Evolutionary conservation across 2,113 vertebrate species (phyloP).

Genomic region (Charadrius vociferus): DNA sequence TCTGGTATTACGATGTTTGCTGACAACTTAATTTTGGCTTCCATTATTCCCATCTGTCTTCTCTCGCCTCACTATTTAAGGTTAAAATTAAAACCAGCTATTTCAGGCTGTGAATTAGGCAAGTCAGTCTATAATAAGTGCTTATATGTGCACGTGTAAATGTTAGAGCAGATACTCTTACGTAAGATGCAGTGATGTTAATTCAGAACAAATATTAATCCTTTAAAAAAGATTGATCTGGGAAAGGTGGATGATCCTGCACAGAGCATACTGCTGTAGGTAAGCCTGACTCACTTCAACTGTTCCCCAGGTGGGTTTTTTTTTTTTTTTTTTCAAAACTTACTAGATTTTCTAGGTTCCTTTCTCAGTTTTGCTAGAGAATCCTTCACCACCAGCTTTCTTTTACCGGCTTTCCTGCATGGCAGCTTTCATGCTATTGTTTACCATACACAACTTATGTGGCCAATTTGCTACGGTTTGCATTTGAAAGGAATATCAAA

Average conservation of each 20-base stretch:
- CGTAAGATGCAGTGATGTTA: neutral
- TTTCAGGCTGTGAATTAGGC: neutral
- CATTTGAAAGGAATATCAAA: neutral
- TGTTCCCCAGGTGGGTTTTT: neutral
- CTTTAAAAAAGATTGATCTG: neutral
- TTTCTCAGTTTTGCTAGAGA: neutral
- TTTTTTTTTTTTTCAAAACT: neutral
- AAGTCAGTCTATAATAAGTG: neutral
- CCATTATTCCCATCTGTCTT: neutral
- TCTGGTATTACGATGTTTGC: neutral
- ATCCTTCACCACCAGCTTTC: neutral
- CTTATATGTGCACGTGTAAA: neutral
- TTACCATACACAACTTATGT: neutral
- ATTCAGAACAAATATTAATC: neutral
- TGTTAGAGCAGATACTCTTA: neutral
- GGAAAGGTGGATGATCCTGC: neutral
- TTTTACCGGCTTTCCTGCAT: rapidly evolving
- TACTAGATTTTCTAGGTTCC: neutral
- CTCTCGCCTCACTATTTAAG: neutral
- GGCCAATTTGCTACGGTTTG: neutral
- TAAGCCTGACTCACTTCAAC: neutral
- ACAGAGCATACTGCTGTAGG: neutral
- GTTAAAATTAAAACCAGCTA: neutral
- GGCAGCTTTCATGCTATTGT: neutral
- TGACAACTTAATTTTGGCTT: neutral